phyloP scores from a whole-genome alignment of 2,797 vertebrate genomes.

The Numenius phaeopus region DNA sequence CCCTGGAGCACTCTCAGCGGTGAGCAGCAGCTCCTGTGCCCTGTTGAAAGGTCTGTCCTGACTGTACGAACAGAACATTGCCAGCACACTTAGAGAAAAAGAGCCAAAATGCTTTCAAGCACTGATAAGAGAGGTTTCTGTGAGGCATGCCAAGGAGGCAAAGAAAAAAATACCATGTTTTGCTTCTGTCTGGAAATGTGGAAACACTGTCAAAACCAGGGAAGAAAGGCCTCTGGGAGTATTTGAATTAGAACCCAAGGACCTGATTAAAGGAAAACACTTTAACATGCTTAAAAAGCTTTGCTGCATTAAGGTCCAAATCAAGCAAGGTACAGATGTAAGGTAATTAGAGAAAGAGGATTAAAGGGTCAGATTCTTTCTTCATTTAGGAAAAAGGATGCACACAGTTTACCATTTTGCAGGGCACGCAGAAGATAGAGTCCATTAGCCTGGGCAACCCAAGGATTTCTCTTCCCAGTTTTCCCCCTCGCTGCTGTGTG shows the following conservation, averaged over 20 bases:
- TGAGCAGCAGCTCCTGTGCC: neutral
- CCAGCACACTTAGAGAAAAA: neutral
- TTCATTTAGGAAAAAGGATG: neutral
- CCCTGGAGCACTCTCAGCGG: neutral
- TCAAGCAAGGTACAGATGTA: conserved; percentile 7
- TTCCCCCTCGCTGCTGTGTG: neutral
- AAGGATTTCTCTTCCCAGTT: neutral
- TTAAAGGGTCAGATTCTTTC: neutral
- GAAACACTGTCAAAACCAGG: neutral
- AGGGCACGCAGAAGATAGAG: neutral
- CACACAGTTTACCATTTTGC: neutral
- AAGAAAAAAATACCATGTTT: neutral
- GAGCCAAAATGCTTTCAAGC: neutral
- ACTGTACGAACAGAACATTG: neutral
- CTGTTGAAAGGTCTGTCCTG: neutral
- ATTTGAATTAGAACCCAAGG: neutral
- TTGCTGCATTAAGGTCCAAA: neutral
- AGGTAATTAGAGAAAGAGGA: conserved; percentile 19
- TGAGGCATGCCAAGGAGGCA: neutral
- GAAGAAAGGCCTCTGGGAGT: neutral
- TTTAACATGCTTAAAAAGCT: neutral
- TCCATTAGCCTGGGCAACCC: neutral
- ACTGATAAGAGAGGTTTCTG: neutral
- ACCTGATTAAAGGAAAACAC: neutral
- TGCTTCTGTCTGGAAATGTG: neutral